Conservation (phyloP, 2,888 invertebrate species). For the Xanthia icteritia region DNA sequence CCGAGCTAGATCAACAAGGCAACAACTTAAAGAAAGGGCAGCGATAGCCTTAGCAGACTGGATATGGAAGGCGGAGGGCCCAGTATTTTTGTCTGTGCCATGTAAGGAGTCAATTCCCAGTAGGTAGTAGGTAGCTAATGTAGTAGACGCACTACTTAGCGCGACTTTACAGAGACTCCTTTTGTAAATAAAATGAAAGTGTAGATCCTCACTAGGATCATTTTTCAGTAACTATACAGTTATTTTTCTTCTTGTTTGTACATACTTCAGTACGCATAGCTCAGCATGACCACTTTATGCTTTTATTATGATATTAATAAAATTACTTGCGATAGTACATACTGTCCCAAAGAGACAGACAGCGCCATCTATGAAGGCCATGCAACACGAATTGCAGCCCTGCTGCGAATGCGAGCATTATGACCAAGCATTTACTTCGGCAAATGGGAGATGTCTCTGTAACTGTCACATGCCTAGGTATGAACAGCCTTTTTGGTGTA, state of each 20-base stretch:
- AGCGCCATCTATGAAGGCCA: slow-evolving; percentile 35
- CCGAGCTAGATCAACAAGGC: background rate
- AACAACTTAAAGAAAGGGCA: background rate
- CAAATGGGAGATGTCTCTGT: slow-evolving; percentile 20
- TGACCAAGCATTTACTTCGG: background rate
- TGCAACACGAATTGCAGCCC: background rate
- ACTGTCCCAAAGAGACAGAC: background rate
- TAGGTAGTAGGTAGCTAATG: background rate
- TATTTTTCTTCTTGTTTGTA: background rate
- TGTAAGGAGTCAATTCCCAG: background rate
- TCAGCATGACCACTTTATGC: too few species aligned
- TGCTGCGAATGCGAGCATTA: background rate
- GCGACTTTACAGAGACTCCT: background rate
- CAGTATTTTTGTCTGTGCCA: background rate
- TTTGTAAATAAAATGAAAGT: background rate
- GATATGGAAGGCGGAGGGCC: background rate
- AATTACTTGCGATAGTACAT: background rate
- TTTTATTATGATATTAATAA: background rate
- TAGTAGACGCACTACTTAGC: background rate
- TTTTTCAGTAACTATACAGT: background rate
- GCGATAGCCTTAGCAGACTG: too few species aligned
- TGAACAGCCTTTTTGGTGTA: background rate
- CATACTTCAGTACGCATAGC: too few species aligned
- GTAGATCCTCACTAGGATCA: background rate
- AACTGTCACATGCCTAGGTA: background rate